Percentiles rank a stretch among this genome's conserved stretches.
Conservation (phyloP, 2,888 invertebrate species). For the Tetragnatha montana region DNA sequence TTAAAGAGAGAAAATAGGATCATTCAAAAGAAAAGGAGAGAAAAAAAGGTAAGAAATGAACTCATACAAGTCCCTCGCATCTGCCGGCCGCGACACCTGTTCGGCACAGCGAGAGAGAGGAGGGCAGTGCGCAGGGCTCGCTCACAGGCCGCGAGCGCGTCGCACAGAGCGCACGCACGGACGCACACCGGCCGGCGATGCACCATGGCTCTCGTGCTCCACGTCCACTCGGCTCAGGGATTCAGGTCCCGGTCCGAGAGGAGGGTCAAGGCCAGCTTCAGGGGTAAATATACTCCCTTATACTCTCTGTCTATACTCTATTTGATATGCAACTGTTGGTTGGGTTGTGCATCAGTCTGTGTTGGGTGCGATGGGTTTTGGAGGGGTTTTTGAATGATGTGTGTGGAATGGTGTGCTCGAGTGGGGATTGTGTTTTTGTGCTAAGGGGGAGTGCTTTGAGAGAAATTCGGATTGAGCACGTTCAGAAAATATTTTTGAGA, state of each 20-base stretch:
- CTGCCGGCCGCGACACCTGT: no score
- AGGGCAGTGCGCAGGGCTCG: background rate
- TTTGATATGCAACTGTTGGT: background rate
- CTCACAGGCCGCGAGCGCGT: background rate
- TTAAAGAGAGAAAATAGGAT: no score
- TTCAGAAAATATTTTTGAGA: no score
- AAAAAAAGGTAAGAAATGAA: no score
- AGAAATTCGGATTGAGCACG: no score
- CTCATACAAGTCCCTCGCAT: no score
- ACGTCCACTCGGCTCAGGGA: slow-evolving; percentile 76
- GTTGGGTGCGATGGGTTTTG: background rate
- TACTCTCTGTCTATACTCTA: background rate
- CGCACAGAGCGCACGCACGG: slow-evolving; percentile 4
- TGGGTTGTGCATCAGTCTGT: background rate
- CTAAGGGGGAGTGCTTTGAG: no score
- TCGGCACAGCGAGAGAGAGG: background rate
- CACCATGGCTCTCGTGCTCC: slow-evolving; percentile 75
- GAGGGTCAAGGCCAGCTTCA: slow-evolving; percentile 79
- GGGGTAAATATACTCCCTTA: slow-evolving; percentile 82
- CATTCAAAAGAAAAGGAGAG: no score
- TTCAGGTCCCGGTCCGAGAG: slow-evolving; percentile 75
- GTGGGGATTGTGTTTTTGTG: background rate
- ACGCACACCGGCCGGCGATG: background rate
- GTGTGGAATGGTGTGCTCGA: background rate
- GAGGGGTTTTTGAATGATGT: background rate